Percentiles rank a stretch among this genome's conserved stretches.
Evolutionary conservation across 2,113 vertebrate species (phyloP).

Genomic region (Sinocyclocheilus rhinocerous): DNA sequence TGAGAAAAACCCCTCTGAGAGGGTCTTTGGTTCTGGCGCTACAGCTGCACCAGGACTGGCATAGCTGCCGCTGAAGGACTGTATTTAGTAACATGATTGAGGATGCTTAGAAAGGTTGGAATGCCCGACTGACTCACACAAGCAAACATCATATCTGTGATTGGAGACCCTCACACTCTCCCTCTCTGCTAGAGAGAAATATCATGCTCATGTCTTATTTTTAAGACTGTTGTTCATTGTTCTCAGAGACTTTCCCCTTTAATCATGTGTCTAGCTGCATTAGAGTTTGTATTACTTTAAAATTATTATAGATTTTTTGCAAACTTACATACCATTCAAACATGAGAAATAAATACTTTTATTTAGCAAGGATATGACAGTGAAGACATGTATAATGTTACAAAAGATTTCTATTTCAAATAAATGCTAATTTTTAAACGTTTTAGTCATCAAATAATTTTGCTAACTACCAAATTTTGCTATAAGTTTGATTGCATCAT

Average conservation of each 20-base stretch:
- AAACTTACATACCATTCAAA: neutral
- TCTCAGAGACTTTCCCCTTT: neutral
- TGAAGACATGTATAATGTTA: neutral
- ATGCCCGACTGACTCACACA: constrained; percentile 51
- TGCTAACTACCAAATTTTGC: neutral
- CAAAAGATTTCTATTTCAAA: neutral
- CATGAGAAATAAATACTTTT: neutral
- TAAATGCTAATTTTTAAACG: no score
- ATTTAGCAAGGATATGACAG: neutral
- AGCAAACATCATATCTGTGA: constrained; percentile 59
- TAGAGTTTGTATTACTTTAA: neutral
- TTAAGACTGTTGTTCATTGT: constrained; percentile 24
- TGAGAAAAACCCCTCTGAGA: neutral
- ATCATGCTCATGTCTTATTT: constrained; percentile 11
- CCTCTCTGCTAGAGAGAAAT: neutral
- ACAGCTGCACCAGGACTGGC: neutral
- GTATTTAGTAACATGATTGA: constrained; percentile 17
- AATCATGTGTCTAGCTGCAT: neutral
- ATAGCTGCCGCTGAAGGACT: constrained; percentile 39
- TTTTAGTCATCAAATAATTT: neutral
- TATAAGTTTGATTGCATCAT: no score
- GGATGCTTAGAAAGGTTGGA: constrained; percentile 50
- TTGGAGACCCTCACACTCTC: constrained; percentile 38
- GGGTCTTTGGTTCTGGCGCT: neutral
- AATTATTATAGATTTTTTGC: neutral